Evolutionary conservation across 2,113 vertebrate species (phyloP).

Genomic region (Hiodon tergisus): DNA sequence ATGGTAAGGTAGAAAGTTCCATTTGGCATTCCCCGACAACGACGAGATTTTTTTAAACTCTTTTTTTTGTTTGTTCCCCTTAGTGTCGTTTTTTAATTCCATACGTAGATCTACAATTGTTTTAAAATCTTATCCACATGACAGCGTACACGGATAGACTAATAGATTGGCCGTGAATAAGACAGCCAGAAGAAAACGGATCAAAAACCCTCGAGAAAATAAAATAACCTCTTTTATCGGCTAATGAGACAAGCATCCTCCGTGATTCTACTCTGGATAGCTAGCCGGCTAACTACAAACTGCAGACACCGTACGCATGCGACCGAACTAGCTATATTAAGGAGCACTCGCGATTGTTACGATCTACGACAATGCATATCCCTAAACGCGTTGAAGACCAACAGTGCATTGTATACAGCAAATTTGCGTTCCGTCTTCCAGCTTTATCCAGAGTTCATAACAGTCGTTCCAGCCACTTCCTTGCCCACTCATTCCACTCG

Average conservation of each 20-base stretch:
- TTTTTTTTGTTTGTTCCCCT: background rate
- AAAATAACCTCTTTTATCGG: too few relatives aligned
- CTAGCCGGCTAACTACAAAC: background rate
- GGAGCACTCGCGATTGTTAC: too few relatives aligned
- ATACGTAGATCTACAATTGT: background rate
- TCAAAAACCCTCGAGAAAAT: too few relatives aligned
- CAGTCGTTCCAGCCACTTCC: slow-evolving; percentile 24
- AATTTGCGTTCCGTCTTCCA: background rate
- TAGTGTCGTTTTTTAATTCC: background rate
- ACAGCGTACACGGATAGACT: too few relatives aligned
- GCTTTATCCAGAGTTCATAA: background rate
- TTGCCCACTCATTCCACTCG: slow-evolving; percentile 19
- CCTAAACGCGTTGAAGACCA: background rate
- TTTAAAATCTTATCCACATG: too few relatives aligned
- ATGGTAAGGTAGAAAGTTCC: background rate
- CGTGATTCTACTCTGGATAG: background rate
- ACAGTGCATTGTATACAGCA: background rate
- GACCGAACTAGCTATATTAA: background rate
- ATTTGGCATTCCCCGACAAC: slow-evolving; percentile 9
- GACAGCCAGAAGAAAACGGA: too few relatives aligned
- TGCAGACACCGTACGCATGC: background rate
- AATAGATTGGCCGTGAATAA: too few relatives aligned
- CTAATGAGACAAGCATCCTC: too few relatives aligned
- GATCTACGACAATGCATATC: background rate
- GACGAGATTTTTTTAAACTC: slow-evolving; percentile 1